Conservation (phyloP, 2,113 vertebrate genomes). For the Acanthochromis polyacanthus region DNA sequence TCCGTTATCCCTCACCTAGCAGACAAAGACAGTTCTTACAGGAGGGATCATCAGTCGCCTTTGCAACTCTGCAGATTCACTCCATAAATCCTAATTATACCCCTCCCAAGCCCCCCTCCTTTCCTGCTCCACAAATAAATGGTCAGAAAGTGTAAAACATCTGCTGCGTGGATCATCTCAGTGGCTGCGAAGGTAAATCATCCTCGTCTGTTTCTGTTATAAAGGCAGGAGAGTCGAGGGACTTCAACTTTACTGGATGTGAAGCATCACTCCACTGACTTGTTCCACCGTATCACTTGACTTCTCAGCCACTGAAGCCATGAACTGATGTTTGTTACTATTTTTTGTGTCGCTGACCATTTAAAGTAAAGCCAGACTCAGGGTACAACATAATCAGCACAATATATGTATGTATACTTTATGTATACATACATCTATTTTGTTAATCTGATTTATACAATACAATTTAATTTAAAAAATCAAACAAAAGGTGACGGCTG, state of each 20-base stretch:
- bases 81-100: conserved; percentile 99
- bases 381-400: conserved; percentile 5
- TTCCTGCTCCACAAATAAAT: conserved; percentile 91
- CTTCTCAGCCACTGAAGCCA: conserved; percentile 42
- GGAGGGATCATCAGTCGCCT: conserved; percentile 95
- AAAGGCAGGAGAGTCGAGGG: conserved; percentile 67
- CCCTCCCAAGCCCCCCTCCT: conserved; percentile 73
- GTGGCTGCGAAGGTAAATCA: conserved; percentile 94
- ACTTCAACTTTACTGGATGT: conserved; percentile 62
- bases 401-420: too few species aligned
- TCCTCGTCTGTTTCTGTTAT: conserved; percentile 88
- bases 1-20: conserved; percentile 94
- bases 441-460: too few species aligned
- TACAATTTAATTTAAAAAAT: too few species aligned
- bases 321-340: conserved; percentile 30
- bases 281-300: conserved; percentile 53
- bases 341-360: conserved; percentile 20
- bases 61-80: conserved; percentile 98
- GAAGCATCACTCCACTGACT: conserved; percentile 62
- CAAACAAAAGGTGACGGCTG: too few species aligned
- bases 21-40: conserved; percentile 90
- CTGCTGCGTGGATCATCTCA: conserved; percentile 97
- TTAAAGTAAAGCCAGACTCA: background rate
- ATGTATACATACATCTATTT: too few species aligned
- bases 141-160: conserved; percentile 99